These are phyloP conservation scores for Neogobius melanostomus DNA, from an alignment of 2,113 vertebrate species.

Conservation along the genomic window DNA sequence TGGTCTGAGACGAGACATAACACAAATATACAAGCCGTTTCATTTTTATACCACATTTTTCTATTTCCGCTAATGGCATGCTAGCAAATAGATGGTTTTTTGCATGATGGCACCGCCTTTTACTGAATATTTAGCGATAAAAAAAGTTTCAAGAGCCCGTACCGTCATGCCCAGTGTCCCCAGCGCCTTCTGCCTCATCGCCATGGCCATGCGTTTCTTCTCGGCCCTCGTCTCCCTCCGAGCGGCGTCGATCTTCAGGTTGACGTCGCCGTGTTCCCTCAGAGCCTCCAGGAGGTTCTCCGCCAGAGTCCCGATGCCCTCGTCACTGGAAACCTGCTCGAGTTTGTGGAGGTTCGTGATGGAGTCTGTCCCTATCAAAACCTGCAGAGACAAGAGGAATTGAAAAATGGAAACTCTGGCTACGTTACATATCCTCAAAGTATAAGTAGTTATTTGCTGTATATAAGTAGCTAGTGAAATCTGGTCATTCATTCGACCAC, in stretches of 20 bases:
- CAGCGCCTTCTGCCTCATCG: constrained; percentile 97
- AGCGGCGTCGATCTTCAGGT: constrained; percentile 95
- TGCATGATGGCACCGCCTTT: no score
- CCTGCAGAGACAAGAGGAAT: constrained; percentile 67
- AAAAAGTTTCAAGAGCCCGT: not conserved
- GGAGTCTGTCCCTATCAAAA: constrained; percentile 93
- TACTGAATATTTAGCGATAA: no score
- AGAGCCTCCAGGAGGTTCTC: constrained; percentile 96
- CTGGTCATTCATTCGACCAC: no score
- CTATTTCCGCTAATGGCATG: no score
- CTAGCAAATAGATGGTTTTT: no score
- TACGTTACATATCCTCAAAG: no score
- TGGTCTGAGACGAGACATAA: constrained; percentile 80
- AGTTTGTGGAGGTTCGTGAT: constrained; percentile 97
- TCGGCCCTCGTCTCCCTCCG: constrained; percentile 93
- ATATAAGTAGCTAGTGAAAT: no score
- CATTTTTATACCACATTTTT: no score
- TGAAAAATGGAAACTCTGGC: no score
- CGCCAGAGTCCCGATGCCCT: constrained; percentile 94
- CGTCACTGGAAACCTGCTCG: constrained; percentile 98
- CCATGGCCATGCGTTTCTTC: constrained; percentile 99
- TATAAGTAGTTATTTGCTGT: no score
- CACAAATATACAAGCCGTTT: not conserved
- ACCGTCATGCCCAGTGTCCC: constrained; percentile 99
- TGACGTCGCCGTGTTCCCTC: constrained; percentile 91